Evolutionary conservation across 1,140 invertebrate species (phyloP), one percentile per base, ranked within the genome.

Genomic region (Holotrichia oblita): DNA sequence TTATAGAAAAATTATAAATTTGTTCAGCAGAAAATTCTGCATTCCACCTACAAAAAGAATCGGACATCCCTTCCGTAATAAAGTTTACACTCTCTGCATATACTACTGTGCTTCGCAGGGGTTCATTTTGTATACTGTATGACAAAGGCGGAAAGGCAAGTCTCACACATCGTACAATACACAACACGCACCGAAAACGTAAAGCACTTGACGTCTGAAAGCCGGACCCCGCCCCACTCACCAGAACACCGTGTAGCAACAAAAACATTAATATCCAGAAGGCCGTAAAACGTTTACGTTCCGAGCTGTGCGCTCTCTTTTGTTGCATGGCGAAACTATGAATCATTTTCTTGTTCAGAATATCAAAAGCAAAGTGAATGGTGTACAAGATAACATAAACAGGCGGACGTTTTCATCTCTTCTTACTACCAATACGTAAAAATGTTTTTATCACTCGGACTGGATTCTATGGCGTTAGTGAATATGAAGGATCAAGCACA

Each of bases 201-300:
- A 48, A 48, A 48, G 12, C 44, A 17, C 48, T 55, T 55, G 48
- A 55, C 48, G 48, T 34, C 27, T 55, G 48, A 17, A 14, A 14
- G 48, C 48, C 48, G 48, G 48, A 55, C 48, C 17, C 17, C 17
- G 48, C 48, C 48, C 48, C n/a, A 6, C 17, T 44, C 0, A 2
- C 48, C 27, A 34, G 27, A 2, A 34, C 27, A 34, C 27, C 27
- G 27, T 34, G 27, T 34, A 34, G 48, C 48, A 55, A 55, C 14
- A 55, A n/a, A 55, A 55, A 55, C 48, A 55, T 55, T 55, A 55
- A 55, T 55, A 55, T 55, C 48, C 48, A 55, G 48, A 17, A 55
- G 48, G 48, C 48, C 48, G 48, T 55, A n/a, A 14, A 55, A 55
- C 48, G 48, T 55, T 55, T 17, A 17, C 48, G 48, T 55, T 55